Conservation (phyloP, 2,888 invertebrate species). For the Nomada lathburiana region DNA sequence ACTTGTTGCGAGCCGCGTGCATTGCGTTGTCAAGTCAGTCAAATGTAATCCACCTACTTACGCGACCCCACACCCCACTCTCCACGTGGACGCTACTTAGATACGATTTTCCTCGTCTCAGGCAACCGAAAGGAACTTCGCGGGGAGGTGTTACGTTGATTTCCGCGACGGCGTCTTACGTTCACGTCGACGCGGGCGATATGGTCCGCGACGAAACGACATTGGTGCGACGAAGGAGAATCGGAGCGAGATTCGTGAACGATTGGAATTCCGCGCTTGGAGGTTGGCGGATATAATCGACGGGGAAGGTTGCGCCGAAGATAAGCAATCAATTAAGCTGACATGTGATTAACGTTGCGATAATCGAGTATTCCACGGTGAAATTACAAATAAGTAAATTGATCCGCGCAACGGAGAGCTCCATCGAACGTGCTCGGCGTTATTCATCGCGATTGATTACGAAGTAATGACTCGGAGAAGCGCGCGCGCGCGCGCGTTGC, state of each 20-base stretch:
- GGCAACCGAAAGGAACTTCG: constrained; percentile 42
- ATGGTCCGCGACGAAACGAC: no score
- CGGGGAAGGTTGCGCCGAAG: no score
- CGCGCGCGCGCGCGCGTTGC: neutral
- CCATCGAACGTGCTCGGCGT: neutral
- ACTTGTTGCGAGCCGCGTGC: constrained; percentile 73
- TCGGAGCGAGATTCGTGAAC: no score
- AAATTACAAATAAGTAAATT: no score
- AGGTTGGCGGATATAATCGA: no score
- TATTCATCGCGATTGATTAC: neutral
- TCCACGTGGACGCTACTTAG: constrained; percentile 38
- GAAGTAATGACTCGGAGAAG: no score
- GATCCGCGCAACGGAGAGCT: neutral
- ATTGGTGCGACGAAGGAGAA: no score
- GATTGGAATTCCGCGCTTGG: no score
- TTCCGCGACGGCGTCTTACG: neutral
- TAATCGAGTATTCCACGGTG: no score
- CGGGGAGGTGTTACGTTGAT: constrained; percentile 34
- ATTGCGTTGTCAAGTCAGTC: constrained; percentile 79
- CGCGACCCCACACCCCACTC: constrained; percentile 35
- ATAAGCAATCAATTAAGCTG: no score
- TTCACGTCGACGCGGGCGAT: no score
- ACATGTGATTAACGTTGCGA: no score
- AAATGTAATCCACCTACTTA: constrained; percentile 79
- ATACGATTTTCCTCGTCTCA: constrained; percentile 62